Evolutionary conservation across 2,888 invertebrate species (phyloP).

Genomic region (Eristalis arbustorum): DNA sequence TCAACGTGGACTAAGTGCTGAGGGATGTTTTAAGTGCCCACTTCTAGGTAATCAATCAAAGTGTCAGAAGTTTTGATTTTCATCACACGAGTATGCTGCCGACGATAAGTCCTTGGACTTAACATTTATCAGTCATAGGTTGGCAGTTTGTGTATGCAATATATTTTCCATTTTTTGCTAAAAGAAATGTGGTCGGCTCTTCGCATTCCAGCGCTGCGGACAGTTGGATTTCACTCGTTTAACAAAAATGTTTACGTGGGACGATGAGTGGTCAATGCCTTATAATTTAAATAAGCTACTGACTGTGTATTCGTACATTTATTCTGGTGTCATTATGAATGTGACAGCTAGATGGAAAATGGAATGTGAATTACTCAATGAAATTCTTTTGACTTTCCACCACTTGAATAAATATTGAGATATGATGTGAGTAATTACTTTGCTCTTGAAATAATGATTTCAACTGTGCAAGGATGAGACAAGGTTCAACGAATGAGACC

Average conservation of each 20-base stretch:
- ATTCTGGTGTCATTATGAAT: background rate
- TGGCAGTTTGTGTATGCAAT: background rate
- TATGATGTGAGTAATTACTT: too few relatives aligned
- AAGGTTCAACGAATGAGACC: background rate
- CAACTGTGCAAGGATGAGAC: background rate
- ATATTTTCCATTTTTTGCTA: background rate
- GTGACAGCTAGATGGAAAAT: background rate
- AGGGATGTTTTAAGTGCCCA: slow-evolving; percentile 29
- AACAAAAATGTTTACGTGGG: background rate
- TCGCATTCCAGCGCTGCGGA: background rate
- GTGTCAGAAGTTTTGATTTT: slow-evolving; percentile 25
- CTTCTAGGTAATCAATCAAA: slow-evolving; percentile 44
- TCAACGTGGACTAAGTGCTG: slow-evolving; percentile 29
- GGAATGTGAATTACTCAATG: background rate
- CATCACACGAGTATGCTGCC: background rate
- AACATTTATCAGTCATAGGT: slow-evolving; percentile 26
- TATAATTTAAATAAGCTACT: background rate
- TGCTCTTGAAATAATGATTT: background rate
- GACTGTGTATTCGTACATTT: slow-evolving; percentile 6
- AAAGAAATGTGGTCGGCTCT: background rate
- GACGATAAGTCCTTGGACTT: slow-evolving; percentile 25
- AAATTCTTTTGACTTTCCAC: background rate
- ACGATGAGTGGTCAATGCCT: slow-evolving; percentile 15
- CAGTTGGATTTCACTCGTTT: too few relatives aligned
- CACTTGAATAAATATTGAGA: background rate